Base-by-base conservation (phyloP, 2,113 vertebrate species). In the Gadus chalcogrammus region DNA sequence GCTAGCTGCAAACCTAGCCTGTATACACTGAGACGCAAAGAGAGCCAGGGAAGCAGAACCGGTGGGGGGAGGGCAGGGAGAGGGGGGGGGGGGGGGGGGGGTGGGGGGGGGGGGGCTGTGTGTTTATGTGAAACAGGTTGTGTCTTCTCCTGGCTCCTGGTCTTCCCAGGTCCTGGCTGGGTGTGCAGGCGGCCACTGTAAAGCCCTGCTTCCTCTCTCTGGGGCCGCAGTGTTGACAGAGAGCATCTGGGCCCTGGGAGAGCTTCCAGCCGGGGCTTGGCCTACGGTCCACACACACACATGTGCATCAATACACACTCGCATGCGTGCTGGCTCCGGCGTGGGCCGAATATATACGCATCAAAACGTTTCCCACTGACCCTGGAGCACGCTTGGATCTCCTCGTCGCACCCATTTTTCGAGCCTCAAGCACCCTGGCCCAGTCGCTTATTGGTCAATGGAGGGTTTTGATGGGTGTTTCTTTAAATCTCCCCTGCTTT, bases 161-260 rank as follows among this genome's bases (percentile, higher is more conserved):
- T 87, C 87, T 90, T 90, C 88, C 84, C 85, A 74, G 83, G 87
- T 83, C 77, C 88, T 83, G 83, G 76, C 86, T 84, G 20, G 86
- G 84, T 84, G 82, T 82, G 82, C 84, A 84, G 88, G 86, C 82
- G 84, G 81, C 88, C 85, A 85, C 84, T 84, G 80, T 88, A 90
- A 90, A 92, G 88, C 84, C 87, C 75, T 82, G 85, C 84, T 92
- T 91, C 89, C 89, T 91, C 81, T 84, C 85, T 84, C 85, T 88
- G 88, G 88, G 89, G 89, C 91, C 89, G 84, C 74, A 70, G 82
- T 91, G 89, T 90, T 91, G 91, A 91, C 91, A 90, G 90, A 91
- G 90, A 89, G 87, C 90, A 91, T 91, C 89, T 92, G 87, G 84
- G 81, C 82, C 88, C 84, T 82, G 89, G 88, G 90, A 90, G 87